Conservation (phyloP, 2,888 invertebrate genomes). For the Xestobium rufovillosum region DNA sequence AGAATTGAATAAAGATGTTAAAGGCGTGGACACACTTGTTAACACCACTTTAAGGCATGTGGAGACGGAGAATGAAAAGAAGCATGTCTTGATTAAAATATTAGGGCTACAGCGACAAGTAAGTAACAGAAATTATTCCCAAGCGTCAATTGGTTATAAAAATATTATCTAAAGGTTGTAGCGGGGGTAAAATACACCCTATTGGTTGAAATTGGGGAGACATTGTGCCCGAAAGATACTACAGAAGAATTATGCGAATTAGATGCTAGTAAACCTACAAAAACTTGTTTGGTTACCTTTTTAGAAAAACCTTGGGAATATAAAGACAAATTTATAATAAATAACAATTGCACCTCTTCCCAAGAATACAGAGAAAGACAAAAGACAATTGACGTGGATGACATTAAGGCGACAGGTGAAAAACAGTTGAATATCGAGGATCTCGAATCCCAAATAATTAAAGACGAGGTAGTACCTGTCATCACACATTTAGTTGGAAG, state of each 20-base stretch:
- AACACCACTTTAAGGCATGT: slow-evolving; percentile 46
- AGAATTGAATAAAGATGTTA: slow-evolving; percentile 46
- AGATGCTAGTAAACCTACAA: slow-evolving; percentile 29
- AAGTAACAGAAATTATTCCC: slow-evolving; percentile 43
- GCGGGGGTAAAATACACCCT: slow-evolving; percentile 54
- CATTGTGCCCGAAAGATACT: slow-evolving; percentile 24
- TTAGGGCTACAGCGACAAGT: slow-evolving; percentile 51
- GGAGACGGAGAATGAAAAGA: slow-evolving; percentile 35
- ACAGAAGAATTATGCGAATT: slow-evolving; percentile 32
- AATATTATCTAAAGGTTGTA: slow-evolving; percentile 46
- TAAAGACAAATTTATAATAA: slow-evolving; percentile 52
- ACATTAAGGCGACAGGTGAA: not conserved
- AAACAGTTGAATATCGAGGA: slow-evolving; percentile 24
- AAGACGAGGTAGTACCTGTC: slow-evolving; percentile 11
- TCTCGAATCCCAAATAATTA: slow-evolving; percentile 37
- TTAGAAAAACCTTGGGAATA: slow-evolving; percentile 60
- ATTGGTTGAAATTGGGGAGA: slow-evolving; percentile 45
- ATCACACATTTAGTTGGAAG: slow-evolving; percentile 2
- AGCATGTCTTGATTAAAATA: slow-evolving; percentile 44
- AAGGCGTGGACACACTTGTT: slow-evolving; percentile 47
- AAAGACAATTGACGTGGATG: not conserved
- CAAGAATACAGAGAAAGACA: slow-evolving; percentile 36
- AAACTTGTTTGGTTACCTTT: slow-evolving; percentile 54
- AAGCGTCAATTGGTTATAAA: not conserved
- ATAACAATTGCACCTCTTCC: slow-evolving; percentile 58